These are phyloP conservation scores for Euborellia annulipes DNA, from an alignment of 1,140 invertebrate genomes.

Conservation along the genomic window DNA sequence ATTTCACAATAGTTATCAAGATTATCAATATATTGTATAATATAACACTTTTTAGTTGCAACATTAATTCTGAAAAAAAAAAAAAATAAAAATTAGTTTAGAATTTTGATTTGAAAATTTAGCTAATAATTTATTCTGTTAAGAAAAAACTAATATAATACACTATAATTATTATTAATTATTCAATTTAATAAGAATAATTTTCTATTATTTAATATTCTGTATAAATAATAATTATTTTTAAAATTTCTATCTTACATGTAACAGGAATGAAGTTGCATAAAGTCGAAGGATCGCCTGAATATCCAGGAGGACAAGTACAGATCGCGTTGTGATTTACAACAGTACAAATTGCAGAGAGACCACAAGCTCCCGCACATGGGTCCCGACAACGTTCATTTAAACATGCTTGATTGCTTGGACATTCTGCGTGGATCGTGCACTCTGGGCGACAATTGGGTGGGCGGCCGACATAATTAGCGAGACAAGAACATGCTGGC, in stretches of 20 bases:
- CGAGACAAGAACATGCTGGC: conserved; percentile 56
- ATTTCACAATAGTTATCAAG: too few relatives aligned
- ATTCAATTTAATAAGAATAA: too few relatives aligned
- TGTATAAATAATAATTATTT: too few relatives aligned
- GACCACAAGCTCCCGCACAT: conserved; percentile 59
- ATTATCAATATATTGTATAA: too few relatives aligned
- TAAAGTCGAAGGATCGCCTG: conserved; percentile 54
- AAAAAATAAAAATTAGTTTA: too few relatives aligned
- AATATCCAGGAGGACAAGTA: conserved; percentile 51
- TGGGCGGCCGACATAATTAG: conserved; percentile 54
- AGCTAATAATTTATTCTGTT: too few relatives aligned
- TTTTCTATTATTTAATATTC: too few relatives aligned
- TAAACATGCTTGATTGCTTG: conserved; percentile 53
- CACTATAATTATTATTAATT: too few relatives aligned
- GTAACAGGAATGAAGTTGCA: conserved; percentile 33
- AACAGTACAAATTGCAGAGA: conserved; percentile 54
- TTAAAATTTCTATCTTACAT: conserved; percentile 26
- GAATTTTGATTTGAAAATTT: too few relatives aligned
- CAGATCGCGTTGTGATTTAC: conserved; percentile 60
- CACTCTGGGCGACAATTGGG: conserved; percentile 69
- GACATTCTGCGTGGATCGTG: conserved; percentile 53
- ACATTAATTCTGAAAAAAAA: too few relatives aligned
- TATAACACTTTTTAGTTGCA: too few relatives aligned
- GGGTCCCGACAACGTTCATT: conserved; percentile 66
- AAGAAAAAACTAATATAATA: too few relatives aligned